Percentiles rank a stretch among this genome's conserved stretches.
Evolutionary conservation across 2,113 vertebrate species (phyloP).

Genomic region (Laticauda colubrina): DNA sequence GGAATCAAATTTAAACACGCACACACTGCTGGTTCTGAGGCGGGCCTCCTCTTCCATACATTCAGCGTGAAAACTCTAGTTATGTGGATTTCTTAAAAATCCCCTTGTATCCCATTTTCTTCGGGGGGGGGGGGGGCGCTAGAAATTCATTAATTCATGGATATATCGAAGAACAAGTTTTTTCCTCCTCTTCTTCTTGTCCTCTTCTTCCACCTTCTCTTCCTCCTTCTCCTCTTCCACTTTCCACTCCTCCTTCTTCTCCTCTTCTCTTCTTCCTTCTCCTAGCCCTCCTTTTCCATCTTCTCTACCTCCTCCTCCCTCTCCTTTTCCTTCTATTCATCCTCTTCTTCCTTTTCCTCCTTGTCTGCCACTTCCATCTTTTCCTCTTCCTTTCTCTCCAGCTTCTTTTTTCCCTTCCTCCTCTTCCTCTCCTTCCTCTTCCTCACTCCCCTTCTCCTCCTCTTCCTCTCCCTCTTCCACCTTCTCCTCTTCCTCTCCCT

Average conservation of each 20-base stretch:
- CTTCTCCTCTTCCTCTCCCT: too few relatives aligned
- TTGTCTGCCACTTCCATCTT: too few relatives aligned
- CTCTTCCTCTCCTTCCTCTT: background rate
- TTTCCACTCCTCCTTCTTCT: too few relatives aligned
- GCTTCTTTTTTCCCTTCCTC: background rate
- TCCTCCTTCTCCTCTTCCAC: too few relatives aligned
- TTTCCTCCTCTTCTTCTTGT: background rate
- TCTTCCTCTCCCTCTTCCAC: too few relatives aligned
- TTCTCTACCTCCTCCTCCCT: too few relatives aligned
- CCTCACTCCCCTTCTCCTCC: background rate
- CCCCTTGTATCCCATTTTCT: background rate
- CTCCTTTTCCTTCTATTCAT: too few relatives aligned
- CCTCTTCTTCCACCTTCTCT: background rate
- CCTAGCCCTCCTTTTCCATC: background rate
- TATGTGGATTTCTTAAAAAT: background rate
- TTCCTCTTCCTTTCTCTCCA: background rate
- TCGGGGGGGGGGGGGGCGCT: background rate
- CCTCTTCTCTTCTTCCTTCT: too few relatives aligned
- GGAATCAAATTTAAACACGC: background rate
- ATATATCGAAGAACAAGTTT: background rate
- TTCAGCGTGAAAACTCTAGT: background rate
- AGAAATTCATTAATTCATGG: background rate
- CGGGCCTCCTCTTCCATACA: background rate
- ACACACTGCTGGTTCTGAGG: fast-evolving
- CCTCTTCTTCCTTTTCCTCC: too few relatives aligned